Evolutionary conservation across 2,888 invertebrate genomes (phyloP).

Genomic region (Erannis defoliaria): DNA sequence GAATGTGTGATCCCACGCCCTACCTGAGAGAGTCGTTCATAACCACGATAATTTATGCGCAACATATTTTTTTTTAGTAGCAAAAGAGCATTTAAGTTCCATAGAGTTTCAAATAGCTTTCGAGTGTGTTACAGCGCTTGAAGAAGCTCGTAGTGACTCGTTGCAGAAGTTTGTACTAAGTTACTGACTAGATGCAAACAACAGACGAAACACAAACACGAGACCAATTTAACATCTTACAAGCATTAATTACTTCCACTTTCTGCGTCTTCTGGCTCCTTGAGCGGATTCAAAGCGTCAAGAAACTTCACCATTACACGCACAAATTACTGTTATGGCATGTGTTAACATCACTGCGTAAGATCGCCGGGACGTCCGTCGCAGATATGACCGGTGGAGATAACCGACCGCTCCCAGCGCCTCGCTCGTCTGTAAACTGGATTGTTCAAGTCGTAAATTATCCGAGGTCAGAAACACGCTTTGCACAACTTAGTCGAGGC

Average conservation of each 20-base stretch:
- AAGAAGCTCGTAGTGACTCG: conserved; percentile 41
- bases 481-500: conserved; percentile 66
- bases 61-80: conserved; percentile 41
- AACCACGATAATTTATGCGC: conserved; percentile 56
- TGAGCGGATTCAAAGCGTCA: conserved; percentile 59
- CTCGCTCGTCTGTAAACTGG: conserved; percentile 67
- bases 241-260: conserved; percentile 49
- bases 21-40: conserved; percentile 61
- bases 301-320: conserved; percentile 68
- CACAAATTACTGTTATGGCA: conserved; percentile 67
- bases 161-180: conserved; percentile 44
- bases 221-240: conserved; percentile 49
- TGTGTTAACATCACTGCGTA: conserved; percentile 63
- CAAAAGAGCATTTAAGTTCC: conserved; percentile 27
- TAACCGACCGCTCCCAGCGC: conserved; percentile 62
- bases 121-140: conserved; percentile 27
- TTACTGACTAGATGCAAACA: conserved; percentile 47
- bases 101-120: conserved; percentile 35
- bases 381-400: conserved; percentile 75
- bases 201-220: conserved; percentile 46
- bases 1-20: conserved; percentile 73
- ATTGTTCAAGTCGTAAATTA: conserved; percentile 78
- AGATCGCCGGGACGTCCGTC: conserved; percentile 67
- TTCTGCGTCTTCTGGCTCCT: conserved; percentile 54
- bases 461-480: conserved; percentile 73